Base-by-base conservation (phyloP, 2,113 vertebrate species). In the Cynopterus brachyotis region DNA sequence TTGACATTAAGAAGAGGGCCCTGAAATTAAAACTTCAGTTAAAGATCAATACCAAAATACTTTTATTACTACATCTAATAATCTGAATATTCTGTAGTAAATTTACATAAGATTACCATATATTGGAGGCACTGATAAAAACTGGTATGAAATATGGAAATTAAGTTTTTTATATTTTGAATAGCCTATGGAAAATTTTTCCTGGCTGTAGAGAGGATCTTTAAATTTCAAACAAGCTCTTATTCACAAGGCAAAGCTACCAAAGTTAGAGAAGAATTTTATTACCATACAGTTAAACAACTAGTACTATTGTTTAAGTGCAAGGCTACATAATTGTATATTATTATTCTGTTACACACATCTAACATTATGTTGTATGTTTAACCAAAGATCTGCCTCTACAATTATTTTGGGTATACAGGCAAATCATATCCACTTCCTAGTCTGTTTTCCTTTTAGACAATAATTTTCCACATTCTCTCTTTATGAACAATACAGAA, bases 1-100 rank as follows among this genome's bases (percentile, higher is more conserved):
- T 99, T 35, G 99, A 99, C 99, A 99, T 99, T 98, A 99, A 97
- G 98, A 99, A 99, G 97, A 99, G 98, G 91, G 99, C 99, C 98
- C 99, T 99, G 81, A 97, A 98, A 95, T 59, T 97, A 96, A 98
- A 97, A 98, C n/a, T 90, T 92, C 7, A 82, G 97, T 62, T 55
- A 95, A 85, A 57, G 7, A 69, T 6, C 0, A 37, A 67, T 60
- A 59, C 19, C 62, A 92, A 89, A 59, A 60, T 8, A 85, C 15
- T 89, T 96, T 88, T 17, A 95, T 59, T 66, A 57, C 0, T 47
- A 30, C 19, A 93, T 16, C 15, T 47, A 88, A 72, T 16, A 88
- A 70, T 70, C 26, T 75, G 9, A 96, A 64, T 57, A 60, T 84
- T 88, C n/a, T 88, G 6, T 35, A 88, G 72, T 47, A 19, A 94